phyloP scores from a whole-genome alignment of 2,113 vertebrate genomes.

The Heloderma charlesbogerti region DNA sequence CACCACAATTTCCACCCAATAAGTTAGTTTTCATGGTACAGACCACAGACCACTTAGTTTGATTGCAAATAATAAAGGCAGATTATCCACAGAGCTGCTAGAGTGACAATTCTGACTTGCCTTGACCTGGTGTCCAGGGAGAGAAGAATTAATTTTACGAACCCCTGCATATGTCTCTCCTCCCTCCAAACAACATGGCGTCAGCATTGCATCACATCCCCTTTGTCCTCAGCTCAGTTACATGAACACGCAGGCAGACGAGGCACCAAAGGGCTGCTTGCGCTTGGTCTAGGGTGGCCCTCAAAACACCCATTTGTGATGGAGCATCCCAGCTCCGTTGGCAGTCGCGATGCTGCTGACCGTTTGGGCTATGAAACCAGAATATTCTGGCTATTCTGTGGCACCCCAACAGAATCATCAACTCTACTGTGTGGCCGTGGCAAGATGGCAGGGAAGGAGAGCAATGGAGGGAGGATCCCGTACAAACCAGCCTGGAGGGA shows the following conservation, averaged over 20 bases:
- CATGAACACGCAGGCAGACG: background rate
- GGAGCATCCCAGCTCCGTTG: background rate
- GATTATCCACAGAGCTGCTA: slow-evolving; percentile 76
- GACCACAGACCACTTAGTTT: slow-evolving; percentile 80
- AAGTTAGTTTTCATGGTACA: slow-evolving; percentile 76
- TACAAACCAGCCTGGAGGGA: background rate
- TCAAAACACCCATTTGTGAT: no score
- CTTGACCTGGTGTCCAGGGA: slow-evolving; percentile 80
- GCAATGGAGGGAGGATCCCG: background rate
- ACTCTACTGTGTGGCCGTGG: background rate
- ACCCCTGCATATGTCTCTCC: slow-evolving; percentile 61
- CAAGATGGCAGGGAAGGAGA: background rate
- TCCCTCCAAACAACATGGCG: background rate
- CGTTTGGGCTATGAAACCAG: background rate
- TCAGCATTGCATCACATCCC: slow-evolving; percentile 37
- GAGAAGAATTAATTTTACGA: slow-evolving; percentile 83
- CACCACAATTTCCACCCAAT: slow-evolving; percentile 74
- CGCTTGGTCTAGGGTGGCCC: no score
- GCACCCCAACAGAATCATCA: background rate
- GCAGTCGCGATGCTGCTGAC: no score
- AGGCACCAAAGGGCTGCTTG: no score
- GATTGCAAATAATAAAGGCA: slow-evolving; percentile 83
- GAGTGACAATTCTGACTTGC: slow-evolving; percentile 74
- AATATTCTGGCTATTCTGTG: background rate
- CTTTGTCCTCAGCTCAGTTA: slow-evolving; percentile 67